Evolutionary conservation across 2,888 invertebrate genomes (phyloP), one percentile per base, ranked within the genome.

Genomic region (Amblyjoppa proteus): DNA sequence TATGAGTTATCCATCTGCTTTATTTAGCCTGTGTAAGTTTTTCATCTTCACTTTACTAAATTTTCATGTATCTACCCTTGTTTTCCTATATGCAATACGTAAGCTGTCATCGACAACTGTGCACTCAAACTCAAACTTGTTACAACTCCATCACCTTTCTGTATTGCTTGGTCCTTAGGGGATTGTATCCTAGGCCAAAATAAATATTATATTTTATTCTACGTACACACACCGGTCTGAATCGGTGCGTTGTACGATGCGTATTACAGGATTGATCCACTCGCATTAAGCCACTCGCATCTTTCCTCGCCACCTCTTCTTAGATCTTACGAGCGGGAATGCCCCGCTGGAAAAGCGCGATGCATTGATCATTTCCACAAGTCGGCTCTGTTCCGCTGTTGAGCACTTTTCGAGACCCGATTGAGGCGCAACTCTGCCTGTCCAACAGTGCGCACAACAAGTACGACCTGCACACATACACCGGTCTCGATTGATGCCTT

Each of bases 381-480:
- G 13, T 13, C 13, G 3, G 13, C 0, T 13, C 45, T 45, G 45
- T 3, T 2, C 45, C 2, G 45, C 45, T 45, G 45, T 13, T 0
- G 13, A 0, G 45, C 11, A 4, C 13, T 45, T 45, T 45, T 16
- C 45, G 3, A 68, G 74, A 28, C 34, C 51, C 28, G 16, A n/a
- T 61, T 66, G 66, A 58, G 45, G 34, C 61, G 25, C 61, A 6
- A 41, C 73, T 71, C 28, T 34, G 20, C 13, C 13, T 34, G 28
- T n/a, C 51, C 38, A 25, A 49, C 31, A 16, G 77, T 81, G 70
- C 66, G 81, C 88, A 94, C 94, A 94, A 94, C 94, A 94, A 94
- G 94, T 94, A 93, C 92, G 92, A 93, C 93, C 92, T 93, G 92
- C 93, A 93, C 92, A 79, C 93, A 93, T 92, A 79, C 92, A 83